Evolutionary conservation across 2,113 vertebrate species (phyloP).

Genomic region (Tenebrosternarchus preto): DNA sequence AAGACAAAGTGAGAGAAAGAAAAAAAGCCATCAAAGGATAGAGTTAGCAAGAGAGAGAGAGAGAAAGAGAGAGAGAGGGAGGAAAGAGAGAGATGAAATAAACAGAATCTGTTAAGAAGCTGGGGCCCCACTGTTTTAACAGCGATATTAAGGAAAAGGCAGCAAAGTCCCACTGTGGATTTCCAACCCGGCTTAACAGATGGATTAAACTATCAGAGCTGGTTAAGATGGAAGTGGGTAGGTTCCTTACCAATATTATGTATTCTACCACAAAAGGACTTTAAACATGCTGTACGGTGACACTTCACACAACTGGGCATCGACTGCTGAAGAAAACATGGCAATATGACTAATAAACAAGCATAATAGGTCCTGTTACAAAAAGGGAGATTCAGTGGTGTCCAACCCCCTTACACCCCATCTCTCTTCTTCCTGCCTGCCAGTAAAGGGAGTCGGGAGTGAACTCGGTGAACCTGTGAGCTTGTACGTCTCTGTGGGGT

Average conservation of each 20-base stretch:
- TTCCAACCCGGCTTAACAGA: constrained; percentile 4
- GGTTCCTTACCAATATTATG: neutral
- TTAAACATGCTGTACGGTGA: neutral
- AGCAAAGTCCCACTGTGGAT: constrained; percentile 11
- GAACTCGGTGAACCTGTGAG: constrained; percentile 46
- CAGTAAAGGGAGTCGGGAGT: constrained; percentile 1
- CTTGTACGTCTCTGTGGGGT: neutral
- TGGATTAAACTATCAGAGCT: constrained; percentile 42
- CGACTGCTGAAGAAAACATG: neutral
- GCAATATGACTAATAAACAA: neutral
- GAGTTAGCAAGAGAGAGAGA: neutral
- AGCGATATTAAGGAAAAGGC: constrained; percentile 28
- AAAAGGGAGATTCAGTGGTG: neutral
- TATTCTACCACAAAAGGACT: constrained; percentile 9
- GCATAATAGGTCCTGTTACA: neutral
- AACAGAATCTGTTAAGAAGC: neutral
- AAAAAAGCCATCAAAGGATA: too few species aligned
- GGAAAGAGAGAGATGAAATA: neutral
- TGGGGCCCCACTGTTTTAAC: neutral
- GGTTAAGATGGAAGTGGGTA: neutral
- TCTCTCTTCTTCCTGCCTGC: neutral
- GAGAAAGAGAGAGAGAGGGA: too few species aligned
- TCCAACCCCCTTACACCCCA: neutral
- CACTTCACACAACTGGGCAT: neutral
- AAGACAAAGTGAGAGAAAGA: neutral